phyloP scores from a whole-genome alignment of 2,888 invertebrate genomes.

The Tridacna crocea region DNA sequence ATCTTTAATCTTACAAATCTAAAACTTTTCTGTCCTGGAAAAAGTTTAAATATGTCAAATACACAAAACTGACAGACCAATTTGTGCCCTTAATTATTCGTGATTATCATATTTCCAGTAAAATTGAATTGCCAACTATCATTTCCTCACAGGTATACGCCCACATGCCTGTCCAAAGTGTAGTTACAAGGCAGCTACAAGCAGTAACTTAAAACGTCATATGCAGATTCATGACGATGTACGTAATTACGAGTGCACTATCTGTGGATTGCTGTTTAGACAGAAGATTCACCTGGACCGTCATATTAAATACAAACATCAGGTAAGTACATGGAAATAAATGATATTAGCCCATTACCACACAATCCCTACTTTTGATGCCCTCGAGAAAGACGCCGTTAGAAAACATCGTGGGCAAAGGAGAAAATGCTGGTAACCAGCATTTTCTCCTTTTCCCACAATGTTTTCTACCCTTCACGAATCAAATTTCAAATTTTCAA shows the following conservation, averaged over 20 bases:
- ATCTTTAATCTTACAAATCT: too few relatives aligned
- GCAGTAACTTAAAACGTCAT: constrained; percentile 82
- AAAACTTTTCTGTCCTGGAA: too few relatives aligned
- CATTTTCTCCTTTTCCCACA: not conserved
- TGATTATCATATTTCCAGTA: too few relatives aligned
- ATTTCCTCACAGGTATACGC: constrained; percentile 65
- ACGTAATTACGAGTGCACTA: constrained; percentile 72
- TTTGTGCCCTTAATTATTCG: too few relatives aligned
- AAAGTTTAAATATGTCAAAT: too few relatives aligned
- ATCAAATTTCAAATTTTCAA: too few relatives aligned
- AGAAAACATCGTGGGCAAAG: not conserved
- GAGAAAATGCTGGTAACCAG: constrained; percentile 1
- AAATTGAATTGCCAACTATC: not conserved
- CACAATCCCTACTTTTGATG: not conserved
- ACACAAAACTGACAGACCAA: too few relatives aligned
- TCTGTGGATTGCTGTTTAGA: constrained; percentile 76
- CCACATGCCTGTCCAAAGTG: constrained; percentile 76
- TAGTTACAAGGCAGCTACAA: constrained; percentile 77
- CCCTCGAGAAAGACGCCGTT: not conserved
- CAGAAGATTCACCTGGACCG: constrained; percentile 83
- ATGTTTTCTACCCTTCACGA: constrained; percentile 1
- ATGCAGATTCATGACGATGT: constrained; percentile 78
- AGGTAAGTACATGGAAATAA: constrained; percentile 64
- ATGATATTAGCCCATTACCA: too few relatives aligned
- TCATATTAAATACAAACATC: constrained; percentile 81